Conservation (phyloP, 2,888 invertebrate species). For the Ormia ochracea region DNA sequence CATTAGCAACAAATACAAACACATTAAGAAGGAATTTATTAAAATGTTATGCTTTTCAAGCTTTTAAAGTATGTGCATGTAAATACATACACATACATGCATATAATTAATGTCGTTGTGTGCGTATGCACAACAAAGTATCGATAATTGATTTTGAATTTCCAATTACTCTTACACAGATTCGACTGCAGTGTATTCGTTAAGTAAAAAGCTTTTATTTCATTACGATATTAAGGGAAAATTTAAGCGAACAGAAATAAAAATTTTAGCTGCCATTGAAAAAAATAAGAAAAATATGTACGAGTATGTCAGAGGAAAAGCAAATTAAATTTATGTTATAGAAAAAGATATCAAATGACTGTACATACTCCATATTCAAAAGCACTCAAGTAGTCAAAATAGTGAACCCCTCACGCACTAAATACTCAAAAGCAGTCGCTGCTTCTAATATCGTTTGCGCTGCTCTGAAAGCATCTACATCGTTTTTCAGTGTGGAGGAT, state of each 20-base stretch:
- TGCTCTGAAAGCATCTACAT: too few species aligned
- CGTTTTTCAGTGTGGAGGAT: too few species aligned
- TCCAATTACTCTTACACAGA: slow-evolving; percentile 53
- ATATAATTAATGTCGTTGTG: not conserved
- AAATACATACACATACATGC: not conserved
- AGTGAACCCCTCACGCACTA: too few species aligned
- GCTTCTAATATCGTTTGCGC: too few species aligned
- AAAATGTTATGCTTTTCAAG: not conserved
- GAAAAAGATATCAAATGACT: too few species aligned
- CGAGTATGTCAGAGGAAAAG: not conserved
- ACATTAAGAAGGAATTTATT: not conserved
- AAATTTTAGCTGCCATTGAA: not conserved
- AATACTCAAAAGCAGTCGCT: too few species aligned
- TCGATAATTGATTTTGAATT: slow-evolving; percentile 61
- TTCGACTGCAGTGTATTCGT: slow-evolving; percentile 31
- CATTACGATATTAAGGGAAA: slow-evolving; percentile 54
- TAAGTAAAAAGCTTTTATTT: slow-evolving; percentile 60
- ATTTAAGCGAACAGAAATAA: slow-evolving; percentile 21
- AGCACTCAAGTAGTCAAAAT: too few species aligned
- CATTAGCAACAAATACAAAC: not conserved
- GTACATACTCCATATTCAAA: too few species aligned
- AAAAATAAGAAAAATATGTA: not conserved
- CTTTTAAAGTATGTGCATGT: not conserved
- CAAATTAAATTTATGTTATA: not conserved
- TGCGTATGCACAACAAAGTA: slow-evolving; percentile 30